Evolutionary conservation across 1,140 invertebrate genomes (phyloP).

Genomic region (Drosophila guanche): DNA sequence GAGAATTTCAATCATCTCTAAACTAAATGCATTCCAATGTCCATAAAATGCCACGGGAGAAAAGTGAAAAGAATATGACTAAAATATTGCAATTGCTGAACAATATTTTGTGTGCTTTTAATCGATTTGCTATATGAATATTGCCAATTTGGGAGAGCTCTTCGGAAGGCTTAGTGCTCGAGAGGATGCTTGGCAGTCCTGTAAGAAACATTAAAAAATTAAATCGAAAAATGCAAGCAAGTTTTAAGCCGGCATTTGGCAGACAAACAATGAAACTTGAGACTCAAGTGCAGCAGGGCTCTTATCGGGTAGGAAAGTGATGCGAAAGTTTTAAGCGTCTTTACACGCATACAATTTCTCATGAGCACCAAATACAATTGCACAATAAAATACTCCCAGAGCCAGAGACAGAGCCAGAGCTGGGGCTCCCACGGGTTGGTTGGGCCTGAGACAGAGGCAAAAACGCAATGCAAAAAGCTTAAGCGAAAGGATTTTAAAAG

Average conservation of each 20-base stretch:
- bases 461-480: conserved; percentile 63
- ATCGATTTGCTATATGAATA: conserved; percentile 8
- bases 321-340: conserved; percentile 76
- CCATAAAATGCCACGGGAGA: background rate
- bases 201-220: conserved; percentile 50
- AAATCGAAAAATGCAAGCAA: conserved; percentile 49
- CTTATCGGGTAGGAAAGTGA: conserved; percentile 66
- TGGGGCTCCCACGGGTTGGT: background rate
- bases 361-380: conserved; percentile 80
- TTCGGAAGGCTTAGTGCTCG: background rate
- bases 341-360: conserved; percentile 79
- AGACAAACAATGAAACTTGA: conserved; percentile 63
- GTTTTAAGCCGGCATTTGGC: conserved; percentile 65
- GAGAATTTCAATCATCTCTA: conserved; percentile 36
- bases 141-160: conserved; percentile 28
- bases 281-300: conserved; percentile 63
- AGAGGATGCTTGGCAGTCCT: conserved; percentile 9
- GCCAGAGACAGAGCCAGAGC: background rate
- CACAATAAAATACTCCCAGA: conserved; percentile 67
- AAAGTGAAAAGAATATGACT: background rate
- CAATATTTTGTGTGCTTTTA: too few relatives aligned
- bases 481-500: conserved; percentile 69
- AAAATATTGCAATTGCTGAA: background rate
- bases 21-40: conserved; percentile 31
- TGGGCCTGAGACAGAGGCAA: conserved; percentile 26